Evolutionary conservation across 2,888 invertebrate species (phyloP).

Genomic region (Mylabris sibirica): DNA sequence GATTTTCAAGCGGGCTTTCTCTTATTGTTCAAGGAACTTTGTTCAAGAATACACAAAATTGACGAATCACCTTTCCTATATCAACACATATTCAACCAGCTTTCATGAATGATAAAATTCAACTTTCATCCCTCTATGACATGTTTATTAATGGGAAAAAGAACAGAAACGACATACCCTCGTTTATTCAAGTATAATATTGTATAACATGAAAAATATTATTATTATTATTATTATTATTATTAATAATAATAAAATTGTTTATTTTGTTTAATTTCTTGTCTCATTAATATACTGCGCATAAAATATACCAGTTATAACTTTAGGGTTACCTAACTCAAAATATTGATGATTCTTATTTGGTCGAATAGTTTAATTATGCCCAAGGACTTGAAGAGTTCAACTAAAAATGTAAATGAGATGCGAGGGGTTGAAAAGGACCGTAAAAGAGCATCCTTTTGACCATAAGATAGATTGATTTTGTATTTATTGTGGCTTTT

Average conservation of each 20-base stretch:
- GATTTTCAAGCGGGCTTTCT: slow-evolving; percentile 40
- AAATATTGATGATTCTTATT: slow-evolving; percentile 47
- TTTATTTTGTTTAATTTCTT: slow-evolving; percentile 12
- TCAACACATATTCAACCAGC: slow-evolving; percentile 32
- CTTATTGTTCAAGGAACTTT: slow-evolving; percentile 45
- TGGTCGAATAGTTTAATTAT: slow-evolving; percentile 51
- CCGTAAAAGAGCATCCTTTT: slow-evolving; percentile 43
- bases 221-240: background rate
- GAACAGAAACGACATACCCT: slow-evolving; percentile 1
- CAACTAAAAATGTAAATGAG: slow-evolving; percentile 52
- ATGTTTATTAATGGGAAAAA: slow-evolving; percentile 26
- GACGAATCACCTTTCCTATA: slow-evolving; percentile 50
- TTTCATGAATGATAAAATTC: slow-evolving; percentile 27
- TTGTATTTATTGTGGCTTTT: slow-evolving; percentile 49
- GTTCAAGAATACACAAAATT: slow-evolving; percentile 48
- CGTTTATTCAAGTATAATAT: background rate
- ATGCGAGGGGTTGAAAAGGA: slow-evolving; percentile 46
- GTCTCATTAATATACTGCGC: slow-evolving; percentile 34
- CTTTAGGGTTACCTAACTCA: slow-evolving; percentile 44
- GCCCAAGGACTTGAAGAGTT: slow-evolving; percentile 48
- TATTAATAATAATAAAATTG: background rate
- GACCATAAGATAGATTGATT: slow-evolving; percentile 55
- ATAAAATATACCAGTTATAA: slow-evolving; percentile 41
- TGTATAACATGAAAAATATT: background rate
- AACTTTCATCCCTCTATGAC: slow-evolving; percentile 23